Base-by-base conservation (phyloP, 2,888 invertebrate species). In the Amphimallon solstitiale region DNA sequence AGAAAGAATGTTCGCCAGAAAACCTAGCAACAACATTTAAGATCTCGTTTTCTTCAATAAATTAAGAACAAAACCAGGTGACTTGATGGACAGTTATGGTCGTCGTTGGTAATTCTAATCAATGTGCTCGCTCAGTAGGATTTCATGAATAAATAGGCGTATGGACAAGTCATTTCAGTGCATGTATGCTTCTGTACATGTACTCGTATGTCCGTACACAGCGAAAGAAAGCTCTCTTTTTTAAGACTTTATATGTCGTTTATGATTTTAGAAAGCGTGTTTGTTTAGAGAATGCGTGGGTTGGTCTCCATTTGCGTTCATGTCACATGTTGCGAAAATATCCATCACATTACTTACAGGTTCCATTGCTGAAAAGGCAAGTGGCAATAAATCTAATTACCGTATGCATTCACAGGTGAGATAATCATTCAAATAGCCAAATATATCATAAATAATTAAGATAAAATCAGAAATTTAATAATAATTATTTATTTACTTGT, bases 131-230 rank as follows among this genome's bases (percentile, higher is more conserved):
- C 65, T 64, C n/a, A n/a, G n/a, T n/a, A 64, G 69, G 72, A 72
- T 72, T 74, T 74, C 70, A 74, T 74, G 71, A 72, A 74, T 74
- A 72, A 72, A 67, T 61, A 60, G 60, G 37, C 64, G 67, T 67
- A 63, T 65, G 62, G 45, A 56, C 54, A 45, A 9, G 17, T 12
- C 14, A n/a, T 40, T 40, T 15, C 15, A 7, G 12, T 17, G 15
- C 17, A 37, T 37, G 15, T 52, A 34, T 21, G 29, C 5, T 4
- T 5, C 3, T 5, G 29, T 29, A 9, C 29, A 29, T 29, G 29
- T 23, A 2, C 23, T 4, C 23, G 5, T 29, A 29, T 29, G 6
- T 29, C 15, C 49, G 49, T 49, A 15, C 19, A 35, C 4, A 35
- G 51, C 9, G 37, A 52, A 52, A 52, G 52, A 52, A 52, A 52